Conservation (phyloP, 64 coral and sea anemone genomes). For the Porites australiensis region DNA sequence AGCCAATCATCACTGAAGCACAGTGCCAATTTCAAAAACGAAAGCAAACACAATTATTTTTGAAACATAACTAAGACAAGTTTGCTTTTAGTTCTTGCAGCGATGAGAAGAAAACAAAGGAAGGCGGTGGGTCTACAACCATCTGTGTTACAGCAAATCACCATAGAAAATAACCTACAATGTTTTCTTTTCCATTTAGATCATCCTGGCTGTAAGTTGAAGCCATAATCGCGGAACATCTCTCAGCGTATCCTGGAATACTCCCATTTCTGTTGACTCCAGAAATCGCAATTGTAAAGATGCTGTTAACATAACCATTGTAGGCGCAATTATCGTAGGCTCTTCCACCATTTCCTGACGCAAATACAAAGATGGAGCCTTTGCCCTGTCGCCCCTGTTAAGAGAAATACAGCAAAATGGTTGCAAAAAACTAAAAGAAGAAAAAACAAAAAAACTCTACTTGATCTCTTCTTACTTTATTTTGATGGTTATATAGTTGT, state of each 20-base stretch:
- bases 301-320: constrained; percentile 59
- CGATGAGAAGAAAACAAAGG: too few species aligned
- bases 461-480: too few species aligned
- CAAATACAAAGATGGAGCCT: constrained; percentile 66
- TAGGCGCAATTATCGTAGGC: constrained; percentile 59
- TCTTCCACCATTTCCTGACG: constrained; percentile 51
- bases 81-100: too few species aligned
- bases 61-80: too few species aligned
- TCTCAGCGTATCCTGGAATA: constrained; percentile 52
- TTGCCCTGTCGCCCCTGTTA: constrained; percentile 37
- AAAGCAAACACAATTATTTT: too few species aligned
- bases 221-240: constrained; percentile 38
- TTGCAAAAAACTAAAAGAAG: background rate
- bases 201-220: constrained; percentile 48
- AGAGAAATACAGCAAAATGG: background rate
- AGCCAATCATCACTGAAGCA: too few species aligned
- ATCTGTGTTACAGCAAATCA: too few species aligned
- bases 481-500: too few species aligned
- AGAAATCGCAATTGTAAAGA: constrained; percentile 39
- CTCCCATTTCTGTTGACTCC: constrained; percentile 39
- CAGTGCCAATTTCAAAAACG: too few species aligned
- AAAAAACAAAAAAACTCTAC: background rate
- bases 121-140: too few species aligned
- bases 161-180: background rate
- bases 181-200: background rate